Evolutionary conservation across 2,888 invertebrate species (phyloP).

Genomic region (Pomacea canaliculata): DNA sequence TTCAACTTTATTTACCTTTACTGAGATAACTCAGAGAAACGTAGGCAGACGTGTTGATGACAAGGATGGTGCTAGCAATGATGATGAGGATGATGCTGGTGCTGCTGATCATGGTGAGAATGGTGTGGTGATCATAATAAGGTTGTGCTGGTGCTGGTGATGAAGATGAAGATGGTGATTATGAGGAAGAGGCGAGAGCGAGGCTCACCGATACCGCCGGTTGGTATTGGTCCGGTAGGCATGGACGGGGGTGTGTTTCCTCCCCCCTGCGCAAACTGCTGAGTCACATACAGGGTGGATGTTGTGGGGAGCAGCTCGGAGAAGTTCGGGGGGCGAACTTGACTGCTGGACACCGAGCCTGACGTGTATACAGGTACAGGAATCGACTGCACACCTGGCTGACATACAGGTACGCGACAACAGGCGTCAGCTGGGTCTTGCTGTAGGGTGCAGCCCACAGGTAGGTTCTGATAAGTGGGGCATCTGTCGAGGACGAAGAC

Average conservation of each 20-base stretch:
- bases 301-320: slow-evolving; percentile 42
- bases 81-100: too few relatives aligned
- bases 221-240: slow-evolving; percentile 23
- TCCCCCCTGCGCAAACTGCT: slow-evolving; percentile 36
- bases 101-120: too few relatives aligned
- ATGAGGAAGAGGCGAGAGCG: not conserved
- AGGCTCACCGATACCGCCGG: slow-evolving; percentile 41
- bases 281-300: slow-evolving; percentile 35
- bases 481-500: slow-evolving; percentile 38
- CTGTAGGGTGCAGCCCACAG: slow-evolving; percentile 42
- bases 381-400: slow-evolving; percentile 6
- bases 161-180: too few relatives aligned
- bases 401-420: slow-evolving; percentile 39
- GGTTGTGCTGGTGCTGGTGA: too few relatives aligned
- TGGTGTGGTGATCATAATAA: too few relatives aligned
- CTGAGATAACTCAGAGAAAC: too few relatives aligned
- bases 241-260: slow-evolving; percentile 36
- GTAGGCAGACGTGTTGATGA: too few relatives aligned
- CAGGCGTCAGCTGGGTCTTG: slow-evolving; percentile 48
- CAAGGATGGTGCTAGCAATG: too few relatives aligned
- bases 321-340: slow-evolving; percentile 46
- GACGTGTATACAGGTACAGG: slow-evolving; percentile 18
- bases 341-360: slow-evolving; percentile 41
- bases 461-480: slow-evolving; percentile 47
- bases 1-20: too few relatives aligned